phyloP scores from a whole-genome alignment of 2,888 invertebrate genomes.

The Lycophotia porphyrea region DNA sequence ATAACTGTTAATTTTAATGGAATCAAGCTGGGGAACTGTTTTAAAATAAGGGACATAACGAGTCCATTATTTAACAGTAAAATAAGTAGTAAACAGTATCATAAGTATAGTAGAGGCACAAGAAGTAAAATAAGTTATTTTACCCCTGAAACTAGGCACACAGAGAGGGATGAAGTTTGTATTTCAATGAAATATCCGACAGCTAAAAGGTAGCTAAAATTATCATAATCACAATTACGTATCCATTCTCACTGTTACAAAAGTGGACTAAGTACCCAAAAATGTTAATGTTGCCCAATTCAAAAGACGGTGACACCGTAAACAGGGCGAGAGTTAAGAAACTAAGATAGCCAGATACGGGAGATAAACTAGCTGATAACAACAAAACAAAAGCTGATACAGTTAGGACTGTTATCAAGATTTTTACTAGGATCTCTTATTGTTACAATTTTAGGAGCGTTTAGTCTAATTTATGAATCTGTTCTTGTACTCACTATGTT shows the following conservation, averaged over 20 bases:
- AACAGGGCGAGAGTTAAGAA: constrained; percentile 72
- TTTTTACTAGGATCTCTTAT: constrained; percentile 20
- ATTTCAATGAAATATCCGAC: background rate
- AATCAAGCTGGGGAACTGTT: background rate
- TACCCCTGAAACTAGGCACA: background rate
- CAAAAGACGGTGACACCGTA: constrained; percentile 69
- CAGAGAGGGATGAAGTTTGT: background rate
- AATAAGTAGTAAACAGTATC: background rate
- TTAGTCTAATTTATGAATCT: background rate
- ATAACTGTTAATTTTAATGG: background rate
- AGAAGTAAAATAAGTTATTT: background rate
- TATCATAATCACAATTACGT: constrained; percentile 39
- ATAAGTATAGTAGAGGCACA: background rate
- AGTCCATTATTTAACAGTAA: background rate
- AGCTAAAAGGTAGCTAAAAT: background rate
- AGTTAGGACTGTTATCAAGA: constrained; percentile 38
- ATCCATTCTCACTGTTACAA: constrained; percentile 57
- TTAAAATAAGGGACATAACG: background rate
- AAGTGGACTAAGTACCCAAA: constrained; percentile 63
- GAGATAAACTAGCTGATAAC: constrained; percentile 73
- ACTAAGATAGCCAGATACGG: constrained; percentile 76
- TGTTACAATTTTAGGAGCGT: constrained; percentile 28
- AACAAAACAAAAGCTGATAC: constrained; percentile 57
- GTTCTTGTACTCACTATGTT: background rate
- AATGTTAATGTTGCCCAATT: constrained; percentile 81